A percentile compares a stretch with the other conserved stretches of the same genome.
These are phyloP conservation scores for Gymnocypris eckloni DNA, from an alignment of 2,797 vertebrate species.

Conservation along the genomic window DNA sequence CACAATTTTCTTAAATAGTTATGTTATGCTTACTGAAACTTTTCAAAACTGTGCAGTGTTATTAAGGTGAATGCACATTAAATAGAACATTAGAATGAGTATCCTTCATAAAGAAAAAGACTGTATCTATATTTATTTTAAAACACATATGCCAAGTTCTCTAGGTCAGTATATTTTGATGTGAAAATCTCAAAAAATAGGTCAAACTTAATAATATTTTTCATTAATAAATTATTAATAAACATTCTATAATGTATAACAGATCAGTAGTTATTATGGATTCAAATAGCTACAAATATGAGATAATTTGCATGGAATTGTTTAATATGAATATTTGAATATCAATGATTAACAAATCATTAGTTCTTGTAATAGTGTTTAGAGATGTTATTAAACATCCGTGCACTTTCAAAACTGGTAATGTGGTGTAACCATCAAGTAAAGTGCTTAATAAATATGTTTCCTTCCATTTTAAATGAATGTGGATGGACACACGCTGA, in stretches of 20 bases:
- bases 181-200: not conserved
- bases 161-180: not conserved
- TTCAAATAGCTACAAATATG: not conserved
- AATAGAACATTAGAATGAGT: not conserved
- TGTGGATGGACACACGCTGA: not conserved
- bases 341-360: not conserved
- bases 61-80: not conserved
- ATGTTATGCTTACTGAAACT: not conserved
- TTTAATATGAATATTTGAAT: not conserved
- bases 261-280: not conserved
- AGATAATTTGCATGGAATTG: not conserved
- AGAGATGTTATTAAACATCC: too few species aligned
- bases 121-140: not conserved
- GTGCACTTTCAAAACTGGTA: not conserved
- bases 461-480: not conserved
- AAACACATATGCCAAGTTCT: not conserved
- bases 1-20: not conserved
- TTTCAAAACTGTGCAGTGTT: not conserved
- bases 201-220: not conserved
- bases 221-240: not conserved
- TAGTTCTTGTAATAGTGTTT: too few species aligned
- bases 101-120: not conserved
- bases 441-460: not conserved
- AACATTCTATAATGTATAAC: not conserved
- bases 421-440: not conserved